Base-by-base conservation (phyloP, 2,888 invertebrate genomes). In the Tachina grossa region DNA sequence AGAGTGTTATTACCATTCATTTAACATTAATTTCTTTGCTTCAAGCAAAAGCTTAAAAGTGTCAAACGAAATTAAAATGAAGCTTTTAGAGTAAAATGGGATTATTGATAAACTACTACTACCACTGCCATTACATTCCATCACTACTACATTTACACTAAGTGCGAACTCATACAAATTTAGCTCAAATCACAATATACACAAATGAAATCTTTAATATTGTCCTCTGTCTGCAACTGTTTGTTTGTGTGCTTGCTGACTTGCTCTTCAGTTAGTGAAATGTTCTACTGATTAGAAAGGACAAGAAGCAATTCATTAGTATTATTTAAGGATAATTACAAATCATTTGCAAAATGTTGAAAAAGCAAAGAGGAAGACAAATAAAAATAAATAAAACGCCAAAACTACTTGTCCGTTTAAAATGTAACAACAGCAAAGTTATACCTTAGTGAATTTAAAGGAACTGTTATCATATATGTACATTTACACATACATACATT, bases 1-100 rank as follows among this genome's bases (percentile, higher is more conserved):
- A 45, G 31, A 84, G 59, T 79, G 72, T 68, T 72, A 81, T 84
- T 83, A 74, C 83, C 86, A 88, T 87, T 84, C 85, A 87, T 87
- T 88, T 84, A 87, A 83, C 88, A 87, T 87, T 87, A 85, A 87
- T 86, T 85, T 87, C 75, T 83, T 87, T 86, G 76, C 84, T 84
- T 84, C 49, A 59, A 72, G 84, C 84, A 81, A 83, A 85, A 85
- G 83, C 83, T 79, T 85, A 79, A 83, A 75, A 85, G 83, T 85
- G 85, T 76, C 85, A 85, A 80, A 79, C 76, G 75, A 83, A 84
- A 84, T 81, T 81, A 77, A 77, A 81, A 81, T 77, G 71, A 72
- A 81, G 81, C 76, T 84, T 77, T 84, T 72, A 72, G 77, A 81
- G 74, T 84, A 81, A 84, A 84, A 81, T 66, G 72, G 77, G 80